These are phyloP conservation scores for Lasius fuliginosus DNA, from an alignment of 2,888 invertebrate genomes.

Conservation along the genomic window DNA sequence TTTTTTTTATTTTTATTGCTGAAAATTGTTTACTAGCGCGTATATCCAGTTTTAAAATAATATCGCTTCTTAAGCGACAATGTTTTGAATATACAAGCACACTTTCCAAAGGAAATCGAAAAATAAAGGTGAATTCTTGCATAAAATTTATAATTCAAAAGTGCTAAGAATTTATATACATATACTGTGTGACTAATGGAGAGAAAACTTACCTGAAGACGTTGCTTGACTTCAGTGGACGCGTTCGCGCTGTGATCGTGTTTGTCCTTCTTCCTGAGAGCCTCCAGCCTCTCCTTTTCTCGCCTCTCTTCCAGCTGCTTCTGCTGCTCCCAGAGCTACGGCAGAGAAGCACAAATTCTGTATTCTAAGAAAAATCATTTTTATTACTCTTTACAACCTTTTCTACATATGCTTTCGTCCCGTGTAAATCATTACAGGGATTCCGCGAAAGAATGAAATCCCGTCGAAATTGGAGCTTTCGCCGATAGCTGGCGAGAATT, in stretches of 20 bases:
- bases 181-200: background rate
- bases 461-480: background rate
- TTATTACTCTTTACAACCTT: background rate
- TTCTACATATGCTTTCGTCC: background rate
- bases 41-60: background rate
- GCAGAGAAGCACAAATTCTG: slow-evolving; percentile 67
- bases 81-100: background rate
- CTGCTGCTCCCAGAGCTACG: slow-evolving; percentile 97
- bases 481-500: background rate
- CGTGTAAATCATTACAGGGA: background rate
- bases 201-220: slow-evolving; percentile 91
- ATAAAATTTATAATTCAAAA: background rate
- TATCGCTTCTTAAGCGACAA: background rate
- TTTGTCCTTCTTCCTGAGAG: slow-evolving; percentile 96
- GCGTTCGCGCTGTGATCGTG: slow-evolving; percentile 98
- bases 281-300: slow-evolving; percentile 94
- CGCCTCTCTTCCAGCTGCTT: slow-evolving; percentile 92
- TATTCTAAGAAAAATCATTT: background rate
- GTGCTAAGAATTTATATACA: background rate
- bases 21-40: background rate
- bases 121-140: background rate
- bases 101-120: background rate
- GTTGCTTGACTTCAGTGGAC: slow-evolving; percentile 98
- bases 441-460: background rate
- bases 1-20: background rate